Evolutionary conservation across 2,888 invertebrate genomes (phyloP), one percentile per base, ranked within the genome.

Genomic region (Xanthia togata): DNA sequence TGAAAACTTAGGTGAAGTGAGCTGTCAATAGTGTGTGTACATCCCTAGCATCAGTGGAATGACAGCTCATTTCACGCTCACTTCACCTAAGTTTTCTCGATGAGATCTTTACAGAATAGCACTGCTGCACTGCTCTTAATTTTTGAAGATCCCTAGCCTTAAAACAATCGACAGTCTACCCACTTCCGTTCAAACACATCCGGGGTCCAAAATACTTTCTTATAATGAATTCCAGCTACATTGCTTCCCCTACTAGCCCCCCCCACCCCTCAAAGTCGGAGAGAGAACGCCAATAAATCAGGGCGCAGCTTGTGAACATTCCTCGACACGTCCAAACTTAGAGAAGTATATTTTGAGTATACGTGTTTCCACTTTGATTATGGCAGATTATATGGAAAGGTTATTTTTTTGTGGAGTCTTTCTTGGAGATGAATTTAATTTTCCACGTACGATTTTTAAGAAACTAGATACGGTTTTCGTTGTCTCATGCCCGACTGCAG

Each of bases 231-330:
- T 84, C 81, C 71, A 60, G 70, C 70, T 84, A 53, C 76, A 80
- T 5, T 74, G 26, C 70, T 78, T 35, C 79, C 78, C 65, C 69
- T 62, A 31, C 47, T 11, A 69, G 77, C 78, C 9, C 12, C 64
- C 47, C 23, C 31, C 62, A n/a, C 70, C 71, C 60, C 62, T 53
- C 67, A 44, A 77, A 74, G 86, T 79, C 76, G 69, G 85, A 55
- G 59, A 76, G 85, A 55, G 59, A 76, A 83, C 71, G 74, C 82
- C 85, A 77, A 91, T 92, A 92, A 91, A 92, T 92, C 91, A 87
- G 57, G 63, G 73, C 88, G 76, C 92, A 90, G 91, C 89, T 89
- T 89, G 91, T 86, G 86, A 88, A 88, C 90, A 84, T 83, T 84
- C 84, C 84, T 87, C 85, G 79, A 82, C 84, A 79, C 79, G 88